phyloP scores from a whole-genome alignment of 2,888 invertebrate genomes.

The Trachelus stipa region DNA sequence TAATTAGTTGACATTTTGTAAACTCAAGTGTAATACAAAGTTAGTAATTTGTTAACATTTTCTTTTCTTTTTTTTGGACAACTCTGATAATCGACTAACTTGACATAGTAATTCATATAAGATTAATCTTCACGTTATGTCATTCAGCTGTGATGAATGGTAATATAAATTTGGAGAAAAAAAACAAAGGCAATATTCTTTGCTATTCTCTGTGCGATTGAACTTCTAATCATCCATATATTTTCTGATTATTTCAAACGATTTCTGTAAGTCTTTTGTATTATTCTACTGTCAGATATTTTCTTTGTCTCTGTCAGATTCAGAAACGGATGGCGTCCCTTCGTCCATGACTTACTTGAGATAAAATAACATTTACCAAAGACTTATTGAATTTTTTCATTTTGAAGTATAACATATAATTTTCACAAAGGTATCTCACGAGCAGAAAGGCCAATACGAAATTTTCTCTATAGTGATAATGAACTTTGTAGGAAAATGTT shows the following conservation, averaged over 20 bases:
- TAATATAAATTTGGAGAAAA: background rate
- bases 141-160: background rate
- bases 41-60: background rate
- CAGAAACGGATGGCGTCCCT: background rate
- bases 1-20: background rate
- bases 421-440: background rate
- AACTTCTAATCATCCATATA: background rate
- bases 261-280: background rate
- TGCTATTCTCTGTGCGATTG: background rate
- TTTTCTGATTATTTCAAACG: background rate
- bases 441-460: background rate
- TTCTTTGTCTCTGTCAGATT: background rate
- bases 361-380: background rate
- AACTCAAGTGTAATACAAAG: background rate
- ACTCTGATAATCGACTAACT: background rate
- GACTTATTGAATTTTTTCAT: background rate
- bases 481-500: background rate
- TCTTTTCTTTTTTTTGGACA: background rate
- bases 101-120: background rate
- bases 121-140: background rate
- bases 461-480: background rate
- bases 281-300: background rate
- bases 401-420: background rate
- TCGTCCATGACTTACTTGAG: background rate
- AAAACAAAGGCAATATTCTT: background rate